Percentiles rank a stretch among this genome's conserved stretches.
These are phyloP conservation scores for Sporophila hypoxantha DNA, from an alignment of 2,113 vertebrate species.

Conservation along the genomic window DNA sequence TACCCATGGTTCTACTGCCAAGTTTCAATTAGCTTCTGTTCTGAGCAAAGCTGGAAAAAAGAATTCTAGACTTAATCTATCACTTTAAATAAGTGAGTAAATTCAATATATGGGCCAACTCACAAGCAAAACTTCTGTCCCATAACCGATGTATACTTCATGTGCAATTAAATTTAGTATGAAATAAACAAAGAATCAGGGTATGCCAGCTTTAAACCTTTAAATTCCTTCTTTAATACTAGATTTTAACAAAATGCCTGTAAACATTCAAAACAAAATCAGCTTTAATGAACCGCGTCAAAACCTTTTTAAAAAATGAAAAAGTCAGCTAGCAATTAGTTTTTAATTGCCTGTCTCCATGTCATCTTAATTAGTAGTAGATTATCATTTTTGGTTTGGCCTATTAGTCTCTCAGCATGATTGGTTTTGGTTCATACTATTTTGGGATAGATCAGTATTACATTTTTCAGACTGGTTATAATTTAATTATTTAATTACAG, in stretches of 20 bases:
- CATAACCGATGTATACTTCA: neutral
- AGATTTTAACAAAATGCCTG: constrained; percentile 19
- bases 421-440: constrained; percentile 21
- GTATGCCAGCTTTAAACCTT: neutral
- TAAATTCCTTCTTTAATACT: constrained; percentile 4
- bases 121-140: neutral
- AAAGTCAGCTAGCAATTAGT: neutral
- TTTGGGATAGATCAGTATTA: constrained; percentile 29
- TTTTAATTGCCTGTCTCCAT: constrained; percentile 9
- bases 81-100: neutral
- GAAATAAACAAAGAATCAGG: neutral
- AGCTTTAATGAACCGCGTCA: constrained; percentile 1
- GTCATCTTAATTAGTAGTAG: constrained; percentile 35
- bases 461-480: constrained; percentile 5
- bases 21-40: constrained; percentile 9
- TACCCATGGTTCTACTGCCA: neutral
- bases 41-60: neutral
- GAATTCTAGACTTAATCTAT: constrained; percentile 11
- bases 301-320: neutral
- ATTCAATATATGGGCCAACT: constrained; percentile 1
- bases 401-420: constrained; percentile 10
- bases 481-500: constrained; percentile 53
- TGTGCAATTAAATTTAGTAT: neutral
- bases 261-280: constrained; percentile 6
- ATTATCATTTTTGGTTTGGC: neutral